Base-by-base conservation (phyloP, 2,113 vertebrate genomes). In the Syngnathus floridae region DNA sequence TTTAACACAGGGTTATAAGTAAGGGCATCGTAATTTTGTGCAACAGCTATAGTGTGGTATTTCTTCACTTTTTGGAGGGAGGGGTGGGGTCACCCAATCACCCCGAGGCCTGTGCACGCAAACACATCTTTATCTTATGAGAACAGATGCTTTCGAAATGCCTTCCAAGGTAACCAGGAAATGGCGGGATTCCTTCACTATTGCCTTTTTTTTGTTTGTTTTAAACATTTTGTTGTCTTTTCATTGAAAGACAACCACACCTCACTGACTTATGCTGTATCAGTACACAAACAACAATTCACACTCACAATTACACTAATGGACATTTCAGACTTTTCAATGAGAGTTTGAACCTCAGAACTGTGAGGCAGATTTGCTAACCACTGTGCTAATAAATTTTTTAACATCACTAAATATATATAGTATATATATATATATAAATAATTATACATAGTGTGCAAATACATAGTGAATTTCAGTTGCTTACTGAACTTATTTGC, bases 81-180 rank as follows among this genome's bases (percentile, higher is more conserved):
- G 83, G 74, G 76, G 82, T 80, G 16, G 56, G 45, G 46, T 56
- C 26, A 48, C 37, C 1, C 13, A 68, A 63, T 82, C 69, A 58
- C 69, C 37, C 77, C 51, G 73, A 72, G 64, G 54, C 64, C 69
- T 77, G 66, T 72, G 63, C 49, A 69, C 31, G 46, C 71, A 72
- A 76, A 83, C 58, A 83, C 46, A 0, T 81, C 73, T 83, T 88
- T 88, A 89, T 89, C 88, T 88, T 71, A 69, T 4, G 10, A 16
- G 22, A 84, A 81, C 88, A 89, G 72, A 78, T 62, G 75, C 60
- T 76, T 70, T 36, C 81, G 67, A 51, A 64, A 59, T 62, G 59
- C 57, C 13, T 14, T 48, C 64, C 67, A 17, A 72, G 1, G 31
- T 38, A 57, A 56, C 73, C 37, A 56, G 10, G 54, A 65, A 36